Base-by-base conservation (phyloP, 1,140 invertebrate species). In the Ceratosolen solmsi region DNA sequence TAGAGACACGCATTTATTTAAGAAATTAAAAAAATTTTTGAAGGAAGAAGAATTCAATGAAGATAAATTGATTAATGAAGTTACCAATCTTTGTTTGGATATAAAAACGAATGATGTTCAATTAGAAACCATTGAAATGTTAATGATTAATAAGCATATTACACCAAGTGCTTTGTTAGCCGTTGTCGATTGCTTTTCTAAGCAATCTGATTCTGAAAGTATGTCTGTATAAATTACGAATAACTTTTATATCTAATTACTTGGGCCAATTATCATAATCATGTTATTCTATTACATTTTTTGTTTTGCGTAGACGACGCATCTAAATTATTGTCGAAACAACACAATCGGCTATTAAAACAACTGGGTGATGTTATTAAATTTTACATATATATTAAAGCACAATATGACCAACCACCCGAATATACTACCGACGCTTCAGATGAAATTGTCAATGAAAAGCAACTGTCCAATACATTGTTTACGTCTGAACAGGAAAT, bases 1-100 rank as follows among this genome's bases (percentile, higher is more conserved):
- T 0, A 93, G 96, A 85, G 97, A 98, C 90, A 93, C 98, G 60
- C 96, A 98, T 91, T 90, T 98, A 56, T 92, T 98, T 70, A 95
- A 96, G 86, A 95, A 96, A 85, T 87, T 97, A n/a, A 94, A 95
- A 85, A 93, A 93, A 54, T 92, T 94, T 84, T 89, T 96, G 13
- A 94, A 94, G 84, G 90, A 92, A 60, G 93, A 93, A 74, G 92
- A 93, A 75, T 90, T 90, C 74, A 91, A 92, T 77, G 88, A 87
- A 74, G 94, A 93, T 72, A 93, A 84, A 85, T 92, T 89, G 86
- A 88, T 88, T 87, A 91, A 88, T 84, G 93, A 92, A 90, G 92
- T 93, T 51, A 87, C 84, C 9, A 93, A 90, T 78, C 92, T 93
- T 30, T 93, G 93, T 49, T 84, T 90, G 25, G 95, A 96, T 86